Conservation (phyloP, 1,140 invertebrate species). For the Belonocnema kinseyi region DNA sequence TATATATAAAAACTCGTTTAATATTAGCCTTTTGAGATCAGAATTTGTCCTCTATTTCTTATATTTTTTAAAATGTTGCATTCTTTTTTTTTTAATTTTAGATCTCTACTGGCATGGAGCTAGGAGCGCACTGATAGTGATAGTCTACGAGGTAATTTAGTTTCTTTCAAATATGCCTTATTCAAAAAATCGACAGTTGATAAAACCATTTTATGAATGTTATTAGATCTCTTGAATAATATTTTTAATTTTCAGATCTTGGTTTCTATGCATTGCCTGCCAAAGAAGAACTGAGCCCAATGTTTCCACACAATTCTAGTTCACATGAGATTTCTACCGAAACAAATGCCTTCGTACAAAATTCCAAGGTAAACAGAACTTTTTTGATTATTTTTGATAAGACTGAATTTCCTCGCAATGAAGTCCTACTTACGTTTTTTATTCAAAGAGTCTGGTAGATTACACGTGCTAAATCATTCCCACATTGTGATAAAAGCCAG, state of each 20-base stretch:
- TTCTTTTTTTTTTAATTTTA: slow-evolving; percentile 54
- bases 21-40: neutral
- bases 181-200: neutral
- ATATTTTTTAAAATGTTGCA: slow-evolving; percentile 11
- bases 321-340: slow-evolving; percentile 79
- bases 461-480: no score
- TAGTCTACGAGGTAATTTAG: slow-evolving; percentile 69
- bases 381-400: slow-evolving; percentile 31
- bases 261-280: slow-evolving; percentile 79
- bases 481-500: no score
- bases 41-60: neutral
- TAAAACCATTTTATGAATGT: slow-evolving; percentile 1
- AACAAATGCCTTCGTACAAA: slow-evolving; percentile 80
- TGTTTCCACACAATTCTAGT: slow-evolving; percentile 80
- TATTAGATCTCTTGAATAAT: neutral
- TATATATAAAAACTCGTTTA: neutral
- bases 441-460: no score
- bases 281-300: slow-evolving; percentile 80
- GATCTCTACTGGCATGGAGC: slow-evolving; percentile 76
- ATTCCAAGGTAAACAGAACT: slow-evolving; percentile 73
- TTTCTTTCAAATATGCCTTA: slow-evolving; percentile 23
- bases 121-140: slow-evolving; percentile 76
- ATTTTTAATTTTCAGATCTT: slow-evolving; percentile 70
- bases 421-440: neutral
- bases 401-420: slow-evolving; percentile 11